Evolutionary conservation across 1,140 invertebrate genomes (phyloP).

Genomic region (Cataglyphis hispanica): DNA sequence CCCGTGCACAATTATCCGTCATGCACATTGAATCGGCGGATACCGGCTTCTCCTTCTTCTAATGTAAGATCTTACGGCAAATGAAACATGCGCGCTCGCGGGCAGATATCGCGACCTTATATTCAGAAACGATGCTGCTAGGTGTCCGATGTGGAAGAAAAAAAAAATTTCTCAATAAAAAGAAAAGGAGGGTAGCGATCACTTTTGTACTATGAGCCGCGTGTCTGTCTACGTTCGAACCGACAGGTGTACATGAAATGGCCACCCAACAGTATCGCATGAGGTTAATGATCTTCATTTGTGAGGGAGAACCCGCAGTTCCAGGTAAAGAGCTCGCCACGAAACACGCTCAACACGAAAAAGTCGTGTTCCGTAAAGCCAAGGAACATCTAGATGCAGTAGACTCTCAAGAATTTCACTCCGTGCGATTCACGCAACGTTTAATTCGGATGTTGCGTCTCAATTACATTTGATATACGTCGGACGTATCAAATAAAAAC

Average conservation of each 20-base stretch:
- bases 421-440: slow-evolving; percentile 22
- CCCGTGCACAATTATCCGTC: slow-evolving; percentile 40
- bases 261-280: slow-evolving; percentile 55
- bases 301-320: slow-evolving; percentile 45
- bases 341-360: slow-evolving; percentile 50
- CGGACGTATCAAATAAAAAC: background rate
- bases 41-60: slow-evolving; percentile 1
- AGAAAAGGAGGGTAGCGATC: slow-evolving; percentile 6
- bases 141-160: background rate
- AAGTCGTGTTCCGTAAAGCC: slow-evolving; percentile 38
- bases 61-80: slow-evolving; percentile 34
- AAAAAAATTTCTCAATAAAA: no score
- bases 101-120: slow-evolving; percentile 34
- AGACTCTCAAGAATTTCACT: slow-evolving; percentile 25
- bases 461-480: background rate
- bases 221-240: slow-evolving; percentile 48
- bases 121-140: slow-evolving; percentile 34
- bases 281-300: slow-evolving; percentile 64
- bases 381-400: slow-evolving; percentile 26
- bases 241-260: slow-evolving; percentile 61
- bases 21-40: slow-evolving; percentile 33
- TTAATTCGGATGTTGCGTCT: slow-evolving; percentile 39
- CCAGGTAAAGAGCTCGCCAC: slow-evolving; percentile 60
- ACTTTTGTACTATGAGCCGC: slow-evolving; percentile 45
- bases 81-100: slow-evolving; percentile 24